Evolutionary conservation across 2,888 invertebrate genomes (phyloP).

Genomic region (Limnephilus marmoratus): DNA sequence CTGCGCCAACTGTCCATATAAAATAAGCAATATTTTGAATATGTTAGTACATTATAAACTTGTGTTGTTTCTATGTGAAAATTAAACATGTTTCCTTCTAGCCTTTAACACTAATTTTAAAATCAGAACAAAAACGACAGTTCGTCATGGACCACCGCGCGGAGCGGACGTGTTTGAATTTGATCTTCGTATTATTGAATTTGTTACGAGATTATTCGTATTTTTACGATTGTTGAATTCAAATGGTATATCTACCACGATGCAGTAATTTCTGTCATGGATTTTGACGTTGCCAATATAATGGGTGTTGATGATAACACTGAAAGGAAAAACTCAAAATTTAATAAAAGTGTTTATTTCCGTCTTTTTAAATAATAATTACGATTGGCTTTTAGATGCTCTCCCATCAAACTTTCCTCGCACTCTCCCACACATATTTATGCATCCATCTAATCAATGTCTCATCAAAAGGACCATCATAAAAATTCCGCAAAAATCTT

Average conservation of each 20-base stretch:
- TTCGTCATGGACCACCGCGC: not conserved
- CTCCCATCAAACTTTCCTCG: conserved; percentile 46
- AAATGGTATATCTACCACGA: not conserved
- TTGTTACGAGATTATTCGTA: not conserved
- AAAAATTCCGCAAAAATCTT: not conserved
- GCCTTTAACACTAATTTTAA: not conserved
- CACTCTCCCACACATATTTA: conserved; percentile 44
- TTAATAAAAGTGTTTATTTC: not conserved
- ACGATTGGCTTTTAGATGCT: conserved; percentile 52
- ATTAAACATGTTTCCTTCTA: not conserved
- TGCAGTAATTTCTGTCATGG: not conserved
- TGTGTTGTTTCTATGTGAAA: not conserved
- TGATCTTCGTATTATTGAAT: not conserved
- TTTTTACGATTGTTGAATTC: not conserved
- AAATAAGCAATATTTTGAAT: not conserved
- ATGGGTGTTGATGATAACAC: no score
- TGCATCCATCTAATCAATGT: not conserved
- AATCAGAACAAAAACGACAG: not conserved
- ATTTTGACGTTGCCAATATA: no score
- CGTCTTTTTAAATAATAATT: not conserved
- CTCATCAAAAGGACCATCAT: not conserved
- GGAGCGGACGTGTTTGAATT: not conserved
- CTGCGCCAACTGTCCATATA: not conserved
- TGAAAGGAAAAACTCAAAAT: no score
- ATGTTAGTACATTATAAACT: not conserved